Conservation (phyloP, 2,113 vertebrate genomes). For the Macrotus californicus region DNA sequence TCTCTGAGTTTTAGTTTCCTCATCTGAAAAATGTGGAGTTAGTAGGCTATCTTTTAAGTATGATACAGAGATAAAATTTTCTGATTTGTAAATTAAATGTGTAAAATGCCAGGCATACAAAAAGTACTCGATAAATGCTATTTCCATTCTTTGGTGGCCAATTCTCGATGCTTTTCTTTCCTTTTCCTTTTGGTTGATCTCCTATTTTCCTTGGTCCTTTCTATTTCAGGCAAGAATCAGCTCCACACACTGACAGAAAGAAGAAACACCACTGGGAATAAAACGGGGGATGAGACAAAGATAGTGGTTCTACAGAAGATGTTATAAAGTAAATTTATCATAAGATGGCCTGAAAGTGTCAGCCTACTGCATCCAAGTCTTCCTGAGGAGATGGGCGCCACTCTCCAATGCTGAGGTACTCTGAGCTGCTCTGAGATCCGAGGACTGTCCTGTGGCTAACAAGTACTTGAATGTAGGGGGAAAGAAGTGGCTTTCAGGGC, state of each 20-base stretch:
- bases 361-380: background rate
- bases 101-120: background rate
- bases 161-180: background rate
- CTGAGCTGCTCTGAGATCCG: background rate
- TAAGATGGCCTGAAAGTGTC: slow-evolving; percentile 4
- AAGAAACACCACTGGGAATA: background rate
- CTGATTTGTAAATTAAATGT: background rate
- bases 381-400: background rate
- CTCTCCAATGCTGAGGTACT: background rate
- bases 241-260: background rate
- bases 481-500: background rate
- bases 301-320: background rate
- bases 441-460: background rate
- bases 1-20: background rate
- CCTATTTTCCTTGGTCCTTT: background rate
- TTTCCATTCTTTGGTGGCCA: background rate
- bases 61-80: background rate
- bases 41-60: background rate
- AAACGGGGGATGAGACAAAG: background rate
- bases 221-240: slow-evolving; percentile 15
- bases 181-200: background rate
- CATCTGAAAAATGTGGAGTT: background rate
- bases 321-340: slow-evolving; percentile 10
- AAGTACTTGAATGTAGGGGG: background rate
- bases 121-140: background rate